phyloP scores from a whole-genome alignment of 2,113 vertebrate species.

The Nothoprocta pentlandii region DNA sequence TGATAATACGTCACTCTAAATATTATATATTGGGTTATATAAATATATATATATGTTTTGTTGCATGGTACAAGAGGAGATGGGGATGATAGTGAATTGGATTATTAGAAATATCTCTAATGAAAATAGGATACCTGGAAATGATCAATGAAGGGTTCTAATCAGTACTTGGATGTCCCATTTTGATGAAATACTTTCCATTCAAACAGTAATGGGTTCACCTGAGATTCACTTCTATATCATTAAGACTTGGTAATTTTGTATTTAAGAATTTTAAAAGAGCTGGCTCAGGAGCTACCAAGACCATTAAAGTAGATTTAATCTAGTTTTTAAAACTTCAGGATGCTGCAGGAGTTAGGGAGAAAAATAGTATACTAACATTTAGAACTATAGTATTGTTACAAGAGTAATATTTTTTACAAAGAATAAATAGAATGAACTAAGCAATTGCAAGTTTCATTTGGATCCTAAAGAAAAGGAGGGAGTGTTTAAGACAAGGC shows the following conservation, averaged over 20 bases:
- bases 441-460: neutral
- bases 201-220: neutral
- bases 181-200: neutral
- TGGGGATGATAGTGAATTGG: neutral
- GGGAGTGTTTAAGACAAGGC: neutral
- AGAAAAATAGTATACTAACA: neutral
- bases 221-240: neutral
- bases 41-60: neutral
- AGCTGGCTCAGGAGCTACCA: neutral
- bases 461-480: constrained; percentile 7
- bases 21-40: neutral
- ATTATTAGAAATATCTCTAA: neutral
- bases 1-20: neutral
- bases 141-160: fast-evolving
- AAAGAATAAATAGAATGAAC: constrained; percentile 2
- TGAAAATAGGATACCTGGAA: neutral
- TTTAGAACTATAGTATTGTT: neutral
- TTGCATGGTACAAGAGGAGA: neutral
- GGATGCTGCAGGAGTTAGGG: neutral
- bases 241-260: neutral
- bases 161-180: neutral
- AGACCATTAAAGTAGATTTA: neutral
- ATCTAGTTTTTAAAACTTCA: constrained; percentile 9
- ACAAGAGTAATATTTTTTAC: neutral
- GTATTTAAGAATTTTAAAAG: neutral